A percentile compares a stretch with the other conserved stretches of the same genome.
Evolutionary conservation across 2,797 vertebrate genomes (phyloP).

Genomic region (Phalloptychus januarius): DNA sequence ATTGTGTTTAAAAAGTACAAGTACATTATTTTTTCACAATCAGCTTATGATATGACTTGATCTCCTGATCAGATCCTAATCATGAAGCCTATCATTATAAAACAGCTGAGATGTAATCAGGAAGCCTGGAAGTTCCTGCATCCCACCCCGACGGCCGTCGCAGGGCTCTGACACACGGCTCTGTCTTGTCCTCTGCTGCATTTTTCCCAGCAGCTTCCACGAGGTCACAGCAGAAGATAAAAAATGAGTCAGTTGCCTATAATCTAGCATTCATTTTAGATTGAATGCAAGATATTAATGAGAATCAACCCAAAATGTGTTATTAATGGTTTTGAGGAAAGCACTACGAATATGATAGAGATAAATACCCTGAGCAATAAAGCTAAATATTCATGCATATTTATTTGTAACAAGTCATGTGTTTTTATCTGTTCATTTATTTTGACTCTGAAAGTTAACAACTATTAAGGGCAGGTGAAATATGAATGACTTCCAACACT

Average conservation of each 20-base stretch:
- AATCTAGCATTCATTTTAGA: neutral
- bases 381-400: neutral
- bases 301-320: neutral
- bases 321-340: neutral
- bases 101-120: neutral
- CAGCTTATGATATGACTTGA: neutral
- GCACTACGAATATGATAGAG: neutral
- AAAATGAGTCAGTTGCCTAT: neutral
- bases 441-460: neutral
- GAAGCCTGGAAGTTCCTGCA: neutral
- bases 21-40: neutral
- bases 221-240: neutral
- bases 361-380: neutral
- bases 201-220: neutral
- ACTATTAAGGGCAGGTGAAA: neutral
- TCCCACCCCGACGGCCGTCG: neutral
- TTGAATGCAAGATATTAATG: neutral
- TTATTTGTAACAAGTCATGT: neutral
- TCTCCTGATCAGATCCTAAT: conserved; percentile 1
- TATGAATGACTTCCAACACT: neutral
- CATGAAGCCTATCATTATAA: neutral
- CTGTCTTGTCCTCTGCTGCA: neutral
- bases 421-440: neutral
- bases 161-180: neutral
- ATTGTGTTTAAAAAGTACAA: neutral